phyloP scores from a whole-genome alignment of 2,888 invertebrate genomes.

The Phyllotreta cruciferae region DNA sequence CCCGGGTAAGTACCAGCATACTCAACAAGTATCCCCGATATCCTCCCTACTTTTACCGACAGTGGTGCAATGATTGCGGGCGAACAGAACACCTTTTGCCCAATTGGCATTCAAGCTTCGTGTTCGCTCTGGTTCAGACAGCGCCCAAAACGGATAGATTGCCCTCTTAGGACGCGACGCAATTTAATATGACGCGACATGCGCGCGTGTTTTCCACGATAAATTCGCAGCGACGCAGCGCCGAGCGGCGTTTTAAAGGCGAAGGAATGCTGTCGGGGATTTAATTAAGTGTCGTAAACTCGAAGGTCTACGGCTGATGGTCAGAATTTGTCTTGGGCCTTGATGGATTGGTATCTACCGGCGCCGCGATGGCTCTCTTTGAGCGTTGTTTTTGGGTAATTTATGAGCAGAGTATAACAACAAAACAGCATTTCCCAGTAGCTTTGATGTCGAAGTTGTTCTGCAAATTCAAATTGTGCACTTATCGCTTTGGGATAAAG shows the following conservation, averaged over 20 bases:
- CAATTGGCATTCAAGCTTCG: slow-evolving; percentile 18
- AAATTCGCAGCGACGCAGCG: slow-evolving; percentile 7
- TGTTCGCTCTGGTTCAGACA: slow-evolving; percentile 10
- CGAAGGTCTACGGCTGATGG: slow-evolving; percentile 5
- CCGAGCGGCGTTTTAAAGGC: neutral
- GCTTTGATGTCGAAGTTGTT: too few species aligned
- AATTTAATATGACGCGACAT: slow-evolving; percentile 20
- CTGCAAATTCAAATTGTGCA: too few species aligned
- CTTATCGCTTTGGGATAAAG: too few species aligned
- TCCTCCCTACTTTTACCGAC: too few species aligned
- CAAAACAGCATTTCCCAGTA: too few species aligned
- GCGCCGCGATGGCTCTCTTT: too few species aligned
- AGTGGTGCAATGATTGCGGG: too few species aligned
- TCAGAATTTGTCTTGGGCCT: slow-evolving; percentile 12
- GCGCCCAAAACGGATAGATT: slow-evolving; percentile 14
- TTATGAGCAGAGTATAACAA: too few species aligned
- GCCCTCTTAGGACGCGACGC: slow-evolving; percentile 18
- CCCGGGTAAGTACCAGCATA: too few species aligned
- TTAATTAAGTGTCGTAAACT: slow-evolving; percentile 18
- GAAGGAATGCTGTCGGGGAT: slow-evolving; percentile 17
- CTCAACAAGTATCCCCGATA: too few species aligned
- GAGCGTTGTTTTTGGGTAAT: too few species aligned
- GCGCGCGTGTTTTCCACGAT: slow-evolving; percentile 9
- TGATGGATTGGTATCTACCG: too few species aligned
- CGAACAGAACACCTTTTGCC: slow-evolving; percentile 1